A percentile compares a stretch with the other conserved stretches of the same genome.
Evolutionary conservation across 2,113 vertebrate species (phyloP).

Genomic region (Murina feae): DNA sequence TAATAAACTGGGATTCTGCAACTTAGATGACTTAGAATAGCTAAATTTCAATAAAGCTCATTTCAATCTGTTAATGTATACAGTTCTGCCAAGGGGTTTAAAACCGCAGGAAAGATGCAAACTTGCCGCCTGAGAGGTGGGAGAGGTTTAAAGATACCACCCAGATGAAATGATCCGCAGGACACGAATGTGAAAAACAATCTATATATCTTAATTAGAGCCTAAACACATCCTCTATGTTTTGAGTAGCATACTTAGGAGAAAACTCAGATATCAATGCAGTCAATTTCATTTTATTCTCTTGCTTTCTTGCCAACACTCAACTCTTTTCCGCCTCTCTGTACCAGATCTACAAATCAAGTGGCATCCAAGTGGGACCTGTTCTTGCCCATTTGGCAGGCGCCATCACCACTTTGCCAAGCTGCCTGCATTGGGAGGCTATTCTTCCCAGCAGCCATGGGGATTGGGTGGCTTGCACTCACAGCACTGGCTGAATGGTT

Average conservation of each 20-base stretch:
- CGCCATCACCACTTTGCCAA: slow-evolving; percentile 57
- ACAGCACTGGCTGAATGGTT: slow-evolving; percentile 50
- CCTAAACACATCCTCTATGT: slow-evolving; percentile 32
- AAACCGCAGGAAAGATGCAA: slow-evolving; percentile 79
- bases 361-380: slow-evolving; percentile 71
- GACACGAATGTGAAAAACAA: slow-evolving; percentile 49
- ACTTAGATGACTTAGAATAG: slow-evolving; percentile 80
- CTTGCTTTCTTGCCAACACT: slow-evolving; percentile 57
- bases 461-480: slow-evolving; percentile 52
- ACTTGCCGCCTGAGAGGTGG: slow-evolving; percentile 77
- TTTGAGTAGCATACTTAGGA: slow-evolving; percentile 47
- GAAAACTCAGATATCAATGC: slow-evolving; percentile 56
- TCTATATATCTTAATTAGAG: slow-evolving; percentile 32
- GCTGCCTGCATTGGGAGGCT: slow-evolving; percentile 42
- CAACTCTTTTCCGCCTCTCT: slow-evolving; percentile 64
- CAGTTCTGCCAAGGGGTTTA: slow-evolving; percentile 79
- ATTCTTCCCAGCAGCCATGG: slow-evolving; percentile 61
- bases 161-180: slow-evolving; percentile 69
- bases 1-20: slow-evolving; percentile 71
- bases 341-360: slow-evolving; percentile 73
- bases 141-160: slow-evolving; percentile 74
- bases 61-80: slow-evolving; percentile 84
- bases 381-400: slow-evolving; percentile 73
- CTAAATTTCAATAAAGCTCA: slow-evolving; percentile 83
- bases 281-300: slow-evolving; percentile 68